phyloP scores from a whole-genome alignment of 2,888 invertebrate genomes.

The Xylophagus ater region DNA sequence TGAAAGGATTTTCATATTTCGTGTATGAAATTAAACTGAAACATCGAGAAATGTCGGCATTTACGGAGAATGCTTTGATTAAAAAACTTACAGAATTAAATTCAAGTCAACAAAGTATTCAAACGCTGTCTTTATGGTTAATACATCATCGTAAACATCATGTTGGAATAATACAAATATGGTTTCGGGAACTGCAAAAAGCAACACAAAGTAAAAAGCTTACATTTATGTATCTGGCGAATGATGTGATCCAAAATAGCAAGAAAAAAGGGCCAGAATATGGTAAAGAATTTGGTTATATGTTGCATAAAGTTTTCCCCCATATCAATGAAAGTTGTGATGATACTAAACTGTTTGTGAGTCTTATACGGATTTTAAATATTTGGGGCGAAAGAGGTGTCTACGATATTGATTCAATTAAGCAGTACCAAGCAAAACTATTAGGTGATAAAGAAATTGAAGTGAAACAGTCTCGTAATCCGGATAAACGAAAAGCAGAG shows the following conservation, averaged over 20 bases:
- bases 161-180: slow-evolving; percentile 79
- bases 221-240: slow-evolving; percentile 94
- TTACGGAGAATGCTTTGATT: slow-evolving; percentile 80
- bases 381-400: slow-evolving; percentile 92
- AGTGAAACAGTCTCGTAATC: background rate
- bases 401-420: slow-evolving; percentile 69
- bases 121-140: slow-evolving; percentile 92
- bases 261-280: slow-evolving; percentile 96
- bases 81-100: slow-evolving; percentile 86
- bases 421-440: slow-evolving; percentile 60
- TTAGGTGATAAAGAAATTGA: too few relatives aligned
- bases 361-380: slow-evolving; percentile 67
- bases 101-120: slow-evolving; percentile 93
- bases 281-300: slow-evolving; percentile 72
- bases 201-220: slow-evolving; percentile 76
- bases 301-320: slow-evolving; percentile 71
- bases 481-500: slow-evolving; percentile 4
- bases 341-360: slow-evolving; percentile 71
- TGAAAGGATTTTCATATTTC: too few relatives aligned
- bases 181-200: slow-evolving; percentile 80
- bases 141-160: slow-evolving; percentile 97
- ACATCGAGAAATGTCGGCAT: slow-evolving; percentile 61
- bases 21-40: too few relatives aligned
- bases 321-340: slow-evolving; percentile 64
- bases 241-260: slow-evolving; percentile 98